Evolutionary conservation across 2,888 invertebrate species (phyloP).

Genomic region (Noctua janthe): DNA sequence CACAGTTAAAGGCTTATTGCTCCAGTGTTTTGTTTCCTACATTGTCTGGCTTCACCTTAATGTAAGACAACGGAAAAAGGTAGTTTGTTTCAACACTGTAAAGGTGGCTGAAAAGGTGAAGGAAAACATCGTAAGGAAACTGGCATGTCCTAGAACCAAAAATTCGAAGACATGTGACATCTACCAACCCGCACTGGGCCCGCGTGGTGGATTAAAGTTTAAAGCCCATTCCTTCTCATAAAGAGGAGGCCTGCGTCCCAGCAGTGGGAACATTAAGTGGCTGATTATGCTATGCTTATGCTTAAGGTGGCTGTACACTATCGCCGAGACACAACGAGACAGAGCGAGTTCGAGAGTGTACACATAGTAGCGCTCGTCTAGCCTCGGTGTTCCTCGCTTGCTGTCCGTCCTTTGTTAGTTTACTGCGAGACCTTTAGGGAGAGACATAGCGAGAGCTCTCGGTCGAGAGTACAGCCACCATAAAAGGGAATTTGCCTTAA

Average conservation of each 20-base stretch:
- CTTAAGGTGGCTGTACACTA: background rate
- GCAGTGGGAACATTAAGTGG: no score
- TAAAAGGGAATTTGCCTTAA: no score
- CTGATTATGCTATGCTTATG: no score
- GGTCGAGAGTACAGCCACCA: background rate
- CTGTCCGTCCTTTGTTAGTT: background rate
- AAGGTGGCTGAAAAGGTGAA: no score
- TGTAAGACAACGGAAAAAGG: background rate
- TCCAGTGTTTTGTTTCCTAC: constrained; percentile 31
- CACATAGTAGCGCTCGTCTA: background rate
- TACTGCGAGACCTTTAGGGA: background rate
- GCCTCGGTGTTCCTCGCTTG: background rate
- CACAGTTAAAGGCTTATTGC: constrained; percentile 44
- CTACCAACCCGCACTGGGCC: no score
- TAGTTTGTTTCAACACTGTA: background rate
- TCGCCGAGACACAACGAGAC: background rate
- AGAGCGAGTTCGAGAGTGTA: background rate
- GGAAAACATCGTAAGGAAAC: no score
- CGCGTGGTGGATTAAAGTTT: no score
- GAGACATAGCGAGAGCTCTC: background rate
- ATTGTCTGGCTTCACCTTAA: background rate
- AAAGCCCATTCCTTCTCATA: no score
- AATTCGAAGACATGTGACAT: no score
- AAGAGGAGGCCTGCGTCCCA: no score
- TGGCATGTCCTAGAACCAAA: no score